Evolutionary conservation across 1,140 invertebrate species (phyloP).

Genomic region (Augochlora pura): DNA sequence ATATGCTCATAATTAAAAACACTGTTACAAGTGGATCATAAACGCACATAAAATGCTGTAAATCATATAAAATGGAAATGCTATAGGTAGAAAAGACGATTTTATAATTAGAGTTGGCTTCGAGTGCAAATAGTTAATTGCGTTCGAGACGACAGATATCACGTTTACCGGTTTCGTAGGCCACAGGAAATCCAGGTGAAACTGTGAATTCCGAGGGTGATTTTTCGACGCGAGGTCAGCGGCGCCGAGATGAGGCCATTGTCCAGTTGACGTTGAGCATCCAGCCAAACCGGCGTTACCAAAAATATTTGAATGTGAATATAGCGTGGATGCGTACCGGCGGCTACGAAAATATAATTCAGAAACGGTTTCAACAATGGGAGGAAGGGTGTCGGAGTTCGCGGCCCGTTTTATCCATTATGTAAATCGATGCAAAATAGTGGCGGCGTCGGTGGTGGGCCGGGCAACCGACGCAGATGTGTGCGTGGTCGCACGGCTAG

Average conservation of each 20-base stretch:
- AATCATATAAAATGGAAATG: too few species aligned
- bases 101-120: too few species aligned
- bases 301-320: conserved; percentile 78
- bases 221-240: background rate
- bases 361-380: conserved; percentile 74
- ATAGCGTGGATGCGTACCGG: conserved; percentile 43
- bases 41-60: too few species aligned
- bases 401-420: conserved; percentile 75
- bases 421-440: conserved; percentile 80
- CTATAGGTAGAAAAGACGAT: too few species aligned
- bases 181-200: background rate
- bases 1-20: too few species aligned
- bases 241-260: conserved; percentile 35
- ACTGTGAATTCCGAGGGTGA: background rate
- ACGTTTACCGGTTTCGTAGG: too few species aligned
- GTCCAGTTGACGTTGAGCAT: conserved; percentile 57
- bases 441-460: conserved; percentile 19
- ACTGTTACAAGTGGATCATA: too few species aligned
- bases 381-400: conserved; percentile 24
- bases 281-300: conserved; percentile 64
- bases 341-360: conserved; percentile 72
- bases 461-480: conserved; percentile 33
- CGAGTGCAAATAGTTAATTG: too few species aligned
- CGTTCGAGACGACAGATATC: too few species aligned
- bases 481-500: background rate